These are phyloP conservation scores for Odontophorus gujanensis DNA, from an alignment of 2,113 vertebrate genomes.

Conservation along the genomic window DNA sequence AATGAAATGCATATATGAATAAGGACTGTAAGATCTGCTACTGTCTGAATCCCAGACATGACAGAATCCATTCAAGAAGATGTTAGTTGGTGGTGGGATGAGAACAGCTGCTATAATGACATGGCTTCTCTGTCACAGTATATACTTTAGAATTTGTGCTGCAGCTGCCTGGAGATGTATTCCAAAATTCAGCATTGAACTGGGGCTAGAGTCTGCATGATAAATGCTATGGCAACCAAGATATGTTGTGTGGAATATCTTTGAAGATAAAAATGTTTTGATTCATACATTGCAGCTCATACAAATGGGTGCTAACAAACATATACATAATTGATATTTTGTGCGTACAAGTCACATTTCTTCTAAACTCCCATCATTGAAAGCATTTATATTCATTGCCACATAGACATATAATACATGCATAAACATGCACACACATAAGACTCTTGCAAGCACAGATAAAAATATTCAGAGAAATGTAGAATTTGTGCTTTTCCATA, in stretches of 20 bases:
- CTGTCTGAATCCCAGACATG: not conserved
- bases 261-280: constrained; percentile 51
- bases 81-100: not conserved
- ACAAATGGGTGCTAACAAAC: constrained; percentile 23
- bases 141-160: not conserved
- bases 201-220: not conserved
- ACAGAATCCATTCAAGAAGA: not conserved
- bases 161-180: not conserved
- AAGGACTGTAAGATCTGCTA: not conserved
- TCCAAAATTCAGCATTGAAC: constrained; percentile 41
- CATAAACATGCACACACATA: not conserved
- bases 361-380: not conserved
- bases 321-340: not conserved
- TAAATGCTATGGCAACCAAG: constrained; percentile 54
- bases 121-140: not conserved
- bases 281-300: constrained; percentile 16
- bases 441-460: constrained; percentile 26
- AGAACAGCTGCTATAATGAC: not conserved
- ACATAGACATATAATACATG: not conserved
- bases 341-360: not conserved
- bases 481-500: constrained; percentile 26
- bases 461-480: constrained; percentile 25
- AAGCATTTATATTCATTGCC: constrained; percentile 15
- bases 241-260: not conserved
- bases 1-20: not conserved